Percentiles rank a stretch among this genome's conserved stretches.
These are phyloP conservation scores for Drosophila prosaltans DNA, from an alignment of 1,140 invertebrate species.

Conservation along the genomic window DNA sequence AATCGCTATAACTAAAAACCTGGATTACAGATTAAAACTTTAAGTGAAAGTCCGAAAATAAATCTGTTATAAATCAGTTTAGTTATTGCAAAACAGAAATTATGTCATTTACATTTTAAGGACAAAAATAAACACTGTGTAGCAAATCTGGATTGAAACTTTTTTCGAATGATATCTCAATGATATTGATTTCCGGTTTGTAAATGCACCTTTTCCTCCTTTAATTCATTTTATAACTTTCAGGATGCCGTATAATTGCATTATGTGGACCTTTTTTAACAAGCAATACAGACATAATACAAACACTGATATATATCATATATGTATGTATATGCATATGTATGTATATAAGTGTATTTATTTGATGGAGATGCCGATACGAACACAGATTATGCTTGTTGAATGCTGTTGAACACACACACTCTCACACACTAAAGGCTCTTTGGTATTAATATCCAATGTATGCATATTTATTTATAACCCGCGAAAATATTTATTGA, in stretches of 20 bases:
- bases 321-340: neutral
- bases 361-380: conserved; percentile 11
- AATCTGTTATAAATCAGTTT: too few species aligned
- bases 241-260: conserved; percentile 22
- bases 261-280: neutral
- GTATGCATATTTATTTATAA: conserved; percentile 17
- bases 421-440: neutral
- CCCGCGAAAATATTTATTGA: conserved; percentile 44
- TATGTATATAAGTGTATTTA: neutral
- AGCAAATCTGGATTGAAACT: neutral
- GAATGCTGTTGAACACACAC: neutral
- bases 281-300: neutral
- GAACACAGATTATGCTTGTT: conserved; percentile 55
- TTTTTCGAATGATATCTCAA: neutral
- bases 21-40: too few species aligned
- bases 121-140: conserved; percentile 3
- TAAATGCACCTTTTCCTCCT: conserved; percentile 1
- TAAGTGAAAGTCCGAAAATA: too few species aligned
- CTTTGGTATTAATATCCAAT: conserved; percentile 14
- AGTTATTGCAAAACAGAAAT: too few species aligned
- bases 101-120: conserved; percentile 19
- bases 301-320: conserved; percentile 2
- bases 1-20: too few species aligned
- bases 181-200: conserved; percentile 11
- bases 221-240: neutral